A percentile compares a stretch with the other conserved stretches of the same genome.
These are phyloP conservation scores for Anticlea derivata DNA, from an alignment of 2,888 invertebrate species.

Conservation along the genomic window DNA sequence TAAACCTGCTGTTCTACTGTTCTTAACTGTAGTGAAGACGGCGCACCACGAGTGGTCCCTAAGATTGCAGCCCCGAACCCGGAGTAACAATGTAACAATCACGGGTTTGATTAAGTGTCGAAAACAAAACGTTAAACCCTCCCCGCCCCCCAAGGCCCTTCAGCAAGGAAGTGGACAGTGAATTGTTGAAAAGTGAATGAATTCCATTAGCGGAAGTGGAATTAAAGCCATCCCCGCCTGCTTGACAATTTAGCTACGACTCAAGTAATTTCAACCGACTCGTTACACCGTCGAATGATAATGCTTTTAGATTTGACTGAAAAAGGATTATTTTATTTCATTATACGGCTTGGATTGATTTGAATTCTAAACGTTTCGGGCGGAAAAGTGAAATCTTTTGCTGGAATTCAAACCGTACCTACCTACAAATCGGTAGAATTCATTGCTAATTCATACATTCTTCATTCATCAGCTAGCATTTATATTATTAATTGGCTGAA, in stretches of 20 bases:
- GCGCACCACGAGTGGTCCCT: too few species aligned
- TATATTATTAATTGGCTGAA: too few species aligned
- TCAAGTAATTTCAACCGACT: constrained; percentile 50
- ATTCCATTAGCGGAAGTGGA: constrained; percentile 67
- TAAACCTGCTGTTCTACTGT: too few species aligned
- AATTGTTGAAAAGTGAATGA: constrained; percentile 66
- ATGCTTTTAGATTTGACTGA: constrained; percentile 43
- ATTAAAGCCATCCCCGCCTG: constrained; percentile 53
- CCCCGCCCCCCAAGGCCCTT: constrained; percentile 50
- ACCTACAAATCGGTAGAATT: too few species aligned
- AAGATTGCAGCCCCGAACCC: constrained; percentile 13
- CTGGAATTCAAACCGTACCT: constrained; percentile 8
- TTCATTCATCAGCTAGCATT: too few species aligned
- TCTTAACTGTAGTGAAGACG: too few species aligned
- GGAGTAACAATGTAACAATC: constrained; percentile 43
- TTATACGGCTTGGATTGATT: constrained; percentile 21
- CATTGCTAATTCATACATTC: too few species aligned
- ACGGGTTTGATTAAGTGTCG: constrained; percentile 52
- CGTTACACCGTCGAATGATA: constrained; percentile 46
- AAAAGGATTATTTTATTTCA: constrained; percentile 33
- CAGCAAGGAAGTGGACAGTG: constrained; percentile 57
- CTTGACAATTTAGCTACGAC: constrained; percentile 55
- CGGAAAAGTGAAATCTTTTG: constrained; percentile 20
- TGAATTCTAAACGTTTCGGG: constrained; percentile 19
- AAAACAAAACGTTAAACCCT: constrained; percentile 59